phyloP scores from a whole-genome alignment of 1,140 invertebrate species.

The Whitmania pigra region DNA sequence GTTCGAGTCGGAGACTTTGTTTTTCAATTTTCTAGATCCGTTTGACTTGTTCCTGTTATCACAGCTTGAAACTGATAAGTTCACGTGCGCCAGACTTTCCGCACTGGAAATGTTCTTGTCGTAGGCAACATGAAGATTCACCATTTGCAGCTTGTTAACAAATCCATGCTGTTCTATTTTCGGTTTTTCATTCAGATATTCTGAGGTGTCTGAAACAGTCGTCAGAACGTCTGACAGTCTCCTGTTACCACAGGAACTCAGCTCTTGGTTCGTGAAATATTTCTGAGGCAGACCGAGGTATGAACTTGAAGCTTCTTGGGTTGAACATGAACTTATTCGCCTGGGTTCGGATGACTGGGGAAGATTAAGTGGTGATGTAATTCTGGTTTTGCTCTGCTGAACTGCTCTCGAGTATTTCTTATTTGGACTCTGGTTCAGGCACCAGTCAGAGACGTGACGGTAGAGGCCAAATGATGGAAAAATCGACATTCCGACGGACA shows the following conservation, averaged over 20 bases:
- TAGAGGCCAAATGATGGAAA: conserved; percentile 1
- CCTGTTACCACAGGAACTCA: conserved; percentile 3
- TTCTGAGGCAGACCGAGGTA: conserved; percentile 1
- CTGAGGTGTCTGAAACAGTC: no score
- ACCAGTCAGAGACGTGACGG: conserved; percentile 15
- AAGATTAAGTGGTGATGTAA: background rate
- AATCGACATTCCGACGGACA: conserved; percentile 15
- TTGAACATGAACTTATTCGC: background rate
- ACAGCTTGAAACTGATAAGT: no score
- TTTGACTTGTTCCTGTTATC: no score
- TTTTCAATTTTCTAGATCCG: no score
- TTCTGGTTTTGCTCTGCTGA: background rate
- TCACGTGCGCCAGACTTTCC: no score
- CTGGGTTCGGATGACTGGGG: background rate
- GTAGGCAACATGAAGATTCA: no score
- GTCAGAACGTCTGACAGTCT: background rate
- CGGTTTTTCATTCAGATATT: no score
- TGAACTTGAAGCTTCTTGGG: background rate
- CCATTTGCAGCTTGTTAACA: no score
- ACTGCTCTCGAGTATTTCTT: background rate
- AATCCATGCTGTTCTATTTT: no score
- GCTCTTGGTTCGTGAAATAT: background rate
- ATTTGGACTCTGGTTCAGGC: background rate
- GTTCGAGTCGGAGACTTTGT: no score
- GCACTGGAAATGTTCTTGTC: no score